A percentile compares a stretch with the other conserved stretches of the same genome.
These are phyloP conservation scores for Heliocidaris erythrogramma DNA, from an alignment of 35 echinoderm and acorn worm genomes.

Conservation along the genomic window DNA sequence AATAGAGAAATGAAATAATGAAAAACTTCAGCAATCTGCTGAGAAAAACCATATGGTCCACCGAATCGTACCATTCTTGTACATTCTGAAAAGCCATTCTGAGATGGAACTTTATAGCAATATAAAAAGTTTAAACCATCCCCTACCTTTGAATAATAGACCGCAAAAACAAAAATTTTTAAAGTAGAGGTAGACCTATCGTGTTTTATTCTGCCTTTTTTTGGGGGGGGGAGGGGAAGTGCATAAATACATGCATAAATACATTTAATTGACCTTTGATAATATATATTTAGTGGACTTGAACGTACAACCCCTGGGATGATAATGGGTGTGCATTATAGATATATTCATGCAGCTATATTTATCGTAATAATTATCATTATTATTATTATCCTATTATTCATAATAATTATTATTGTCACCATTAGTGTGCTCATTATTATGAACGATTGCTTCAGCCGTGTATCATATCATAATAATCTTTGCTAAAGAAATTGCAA, in stretches of 20 bases:
- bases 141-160: neutral
- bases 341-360: neutral
- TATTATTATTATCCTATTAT: neutral
- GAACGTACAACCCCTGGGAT: too few relatives aligned
- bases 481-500: neutral
- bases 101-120: neutral
- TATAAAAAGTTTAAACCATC: neutral
- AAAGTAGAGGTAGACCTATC: too few relatives aligned
- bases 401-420: neutral
- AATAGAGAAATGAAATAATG: neutral
- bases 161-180: neutral
- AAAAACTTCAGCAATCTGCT: neutral
- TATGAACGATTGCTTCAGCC: neutral
- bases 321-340: too few relatives aligned
- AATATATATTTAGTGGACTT: too few relatives aligned
- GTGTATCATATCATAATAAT: neutral
- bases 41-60: conserved; percentile 2
- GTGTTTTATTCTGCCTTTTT: too few relatives aligned
- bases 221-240: too few relatives aligned
- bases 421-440: neutral
- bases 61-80: neutral
- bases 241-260: too few relatives aligned
- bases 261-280: too few relatives aligned
- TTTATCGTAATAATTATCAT: neutral
- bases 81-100: neutral